Conservation (phyloP, 1,140 invertebrate genomes). For the Heterodera carotae region DNA sequence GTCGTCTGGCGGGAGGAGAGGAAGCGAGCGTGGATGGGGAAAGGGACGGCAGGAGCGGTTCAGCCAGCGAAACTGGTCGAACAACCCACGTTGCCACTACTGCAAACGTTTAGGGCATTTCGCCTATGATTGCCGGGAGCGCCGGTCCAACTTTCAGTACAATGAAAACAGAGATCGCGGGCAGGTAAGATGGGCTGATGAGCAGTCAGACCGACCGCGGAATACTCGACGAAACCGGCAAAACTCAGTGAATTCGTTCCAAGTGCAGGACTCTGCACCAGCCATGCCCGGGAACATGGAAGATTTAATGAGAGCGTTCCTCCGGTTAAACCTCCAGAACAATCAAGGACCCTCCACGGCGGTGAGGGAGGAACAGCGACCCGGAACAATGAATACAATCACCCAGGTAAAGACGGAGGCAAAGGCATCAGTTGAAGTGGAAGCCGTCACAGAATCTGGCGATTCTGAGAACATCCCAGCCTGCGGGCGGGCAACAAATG, state of each 20-base stretch:
- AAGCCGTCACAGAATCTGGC: no score
- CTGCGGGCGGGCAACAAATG: neutral
- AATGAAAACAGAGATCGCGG: neutral
- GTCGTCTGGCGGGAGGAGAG: no score
- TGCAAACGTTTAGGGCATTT: neutral
- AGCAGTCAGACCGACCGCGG: neutral
- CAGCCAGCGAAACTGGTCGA: neutral
- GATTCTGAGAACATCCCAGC: neutral
- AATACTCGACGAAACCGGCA: neutral
- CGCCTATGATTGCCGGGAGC: neutral
- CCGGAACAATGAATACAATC: no score
- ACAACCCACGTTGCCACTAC: neutral
- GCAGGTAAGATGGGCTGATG: neutral
- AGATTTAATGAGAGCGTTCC: no score
- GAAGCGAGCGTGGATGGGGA: neutral
- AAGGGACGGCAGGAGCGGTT: neutral
- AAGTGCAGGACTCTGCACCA: no score
- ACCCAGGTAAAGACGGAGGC: no score
- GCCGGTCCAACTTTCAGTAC: neutral
- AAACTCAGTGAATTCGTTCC: neutral
- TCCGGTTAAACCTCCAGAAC: no score
- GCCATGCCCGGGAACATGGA: no score
- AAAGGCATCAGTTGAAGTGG: no score
- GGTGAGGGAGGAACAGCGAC: no score
- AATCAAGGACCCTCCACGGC: no score